Conservation (phyloP, 2,113 vertebrate genomes). For the Ahaetulla prasina region DNA sequence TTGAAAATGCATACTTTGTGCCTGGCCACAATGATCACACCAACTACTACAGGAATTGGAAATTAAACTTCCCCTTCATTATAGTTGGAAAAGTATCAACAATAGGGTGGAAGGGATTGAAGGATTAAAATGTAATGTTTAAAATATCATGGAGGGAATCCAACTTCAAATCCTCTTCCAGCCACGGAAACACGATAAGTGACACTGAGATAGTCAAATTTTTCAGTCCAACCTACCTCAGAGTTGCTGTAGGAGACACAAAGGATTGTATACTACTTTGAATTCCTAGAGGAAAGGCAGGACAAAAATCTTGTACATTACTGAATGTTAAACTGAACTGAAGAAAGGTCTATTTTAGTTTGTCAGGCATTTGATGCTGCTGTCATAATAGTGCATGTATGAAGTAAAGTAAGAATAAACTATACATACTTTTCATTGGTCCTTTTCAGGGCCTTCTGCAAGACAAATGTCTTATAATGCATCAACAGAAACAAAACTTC, state of each 20-base stretch:
- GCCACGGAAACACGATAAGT: not conserved
- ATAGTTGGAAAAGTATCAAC: not conserved
- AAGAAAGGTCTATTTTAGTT: not conserved
- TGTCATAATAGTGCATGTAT: not conserved
- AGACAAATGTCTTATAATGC: conserved; percentile 71
- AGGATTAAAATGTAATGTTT: not conserved
- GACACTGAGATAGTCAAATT: not conserved
- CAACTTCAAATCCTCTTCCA: not conserved
- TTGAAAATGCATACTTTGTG: not conserved
- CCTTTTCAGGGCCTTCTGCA: conserved; percentile 60
- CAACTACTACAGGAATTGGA: not conserved
- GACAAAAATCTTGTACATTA: not conserved
- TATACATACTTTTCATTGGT: conserved; percentile 43
- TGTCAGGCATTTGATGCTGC: not conserved
- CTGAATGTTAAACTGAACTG: not conserved
- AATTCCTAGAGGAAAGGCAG: not conserved
- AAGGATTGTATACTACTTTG: not conserved
- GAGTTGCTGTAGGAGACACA: not conserved
- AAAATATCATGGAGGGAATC: not conserved
- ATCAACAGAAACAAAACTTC: conserved; percentile 51
- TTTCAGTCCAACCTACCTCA: not conserved
- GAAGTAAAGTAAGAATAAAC: not conserved
- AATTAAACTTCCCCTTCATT: not conserved
- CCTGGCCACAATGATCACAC: not conserved
- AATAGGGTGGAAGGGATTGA: not conserved